Percentiles rank a stretch among this genome's conserved stretches.
These are phyloP conservation scores for Coregonus clupeaformis DNA, from an alignment of 2,113 vertebrate species.

Conservation along the genomic window DNA sequence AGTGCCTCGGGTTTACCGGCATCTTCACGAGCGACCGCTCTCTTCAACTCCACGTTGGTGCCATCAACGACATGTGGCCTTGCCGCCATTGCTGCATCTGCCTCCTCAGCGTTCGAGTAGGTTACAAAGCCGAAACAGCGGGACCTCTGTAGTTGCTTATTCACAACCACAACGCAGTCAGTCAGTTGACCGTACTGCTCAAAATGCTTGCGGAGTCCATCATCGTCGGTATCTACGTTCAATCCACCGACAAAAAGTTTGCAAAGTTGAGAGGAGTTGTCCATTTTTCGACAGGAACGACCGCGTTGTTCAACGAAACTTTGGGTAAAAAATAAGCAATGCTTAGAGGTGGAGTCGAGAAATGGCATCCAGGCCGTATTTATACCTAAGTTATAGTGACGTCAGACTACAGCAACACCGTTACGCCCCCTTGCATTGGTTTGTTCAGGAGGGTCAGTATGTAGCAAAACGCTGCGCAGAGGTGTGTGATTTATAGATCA, in stretches of 20 bases:
- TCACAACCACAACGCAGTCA: constrained; percentile 71
- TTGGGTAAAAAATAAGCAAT: not conserved
- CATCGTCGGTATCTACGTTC: constrained; percentile 94
- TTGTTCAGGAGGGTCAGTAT: not conserved
- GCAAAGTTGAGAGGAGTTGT: constrained; percentile 82
- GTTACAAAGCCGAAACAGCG: constrained; percentile 96
- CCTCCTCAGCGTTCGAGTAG: constrained; percentile 89
- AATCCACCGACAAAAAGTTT: constrained; percentile 96
- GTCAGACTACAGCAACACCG: not conserved
- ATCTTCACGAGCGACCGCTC: constrained; percentile 91
- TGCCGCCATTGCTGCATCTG: constrained; percentile 89
- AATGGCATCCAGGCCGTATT: not conserved
- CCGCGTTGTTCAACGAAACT: fast-evolving
- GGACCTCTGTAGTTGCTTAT: constrained; percentile 77
- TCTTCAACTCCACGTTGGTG: constrained; percentile 90
- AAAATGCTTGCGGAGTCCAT: constrained; percentile 91
- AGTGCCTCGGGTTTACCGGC: constrained; percentile 89
- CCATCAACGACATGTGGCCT: constrained; percentile 92
- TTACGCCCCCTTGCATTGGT: not conserved
- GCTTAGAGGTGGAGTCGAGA: constrained; percentile 51
- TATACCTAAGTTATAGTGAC: not conserved
- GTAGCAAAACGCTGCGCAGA: not conserved
- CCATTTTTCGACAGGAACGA: constrained; percentile 67
- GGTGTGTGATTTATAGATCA: not conserved
- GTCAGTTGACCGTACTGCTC: constrained; percentile 84